Evolutionary conservation across 2,797 vertebrate species (phyloP).

Genomic region (Salarias fasciatus): DNA sequence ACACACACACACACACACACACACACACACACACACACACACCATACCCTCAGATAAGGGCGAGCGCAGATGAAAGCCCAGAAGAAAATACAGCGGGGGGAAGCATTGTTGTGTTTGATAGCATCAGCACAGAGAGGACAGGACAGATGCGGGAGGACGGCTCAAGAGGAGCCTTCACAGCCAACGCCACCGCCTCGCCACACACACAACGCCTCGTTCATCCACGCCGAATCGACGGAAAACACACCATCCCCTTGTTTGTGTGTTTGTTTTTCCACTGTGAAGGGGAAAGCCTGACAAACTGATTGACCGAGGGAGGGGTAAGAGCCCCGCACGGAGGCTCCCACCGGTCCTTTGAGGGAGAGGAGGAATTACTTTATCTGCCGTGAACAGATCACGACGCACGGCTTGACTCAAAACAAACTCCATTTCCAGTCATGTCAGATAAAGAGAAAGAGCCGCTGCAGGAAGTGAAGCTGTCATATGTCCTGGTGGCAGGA

Average conservation of each 20-base stretch:
- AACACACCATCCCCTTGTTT: too few species aligned
- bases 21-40: too few species aligned
- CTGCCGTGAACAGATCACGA: too few species aligned
- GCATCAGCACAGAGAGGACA: constrained; percentile 66
- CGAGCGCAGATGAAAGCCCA: constrained; percentile 71
- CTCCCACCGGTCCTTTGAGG: too few species aligned
- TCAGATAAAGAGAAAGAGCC: not conserved
- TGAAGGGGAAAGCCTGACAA: too few species aligned
- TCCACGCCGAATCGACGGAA: not conserved
- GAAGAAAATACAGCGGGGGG: constrained; percentile 73
- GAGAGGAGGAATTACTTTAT: too few species aligned
- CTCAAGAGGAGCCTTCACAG: constrained; percentile 52
- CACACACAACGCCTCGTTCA: constrained; percentile 55
- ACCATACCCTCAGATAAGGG: constrained; percentile 73
- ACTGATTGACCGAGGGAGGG: too few species aligned
- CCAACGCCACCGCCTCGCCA: constrained; percentile 48
- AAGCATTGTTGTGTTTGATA: constrained; percentile 78
- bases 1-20: too few species aligned
- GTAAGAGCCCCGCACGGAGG: too few species aligned
- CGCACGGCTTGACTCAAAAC: not conserved
- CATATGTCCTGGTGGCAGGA: not conserved
- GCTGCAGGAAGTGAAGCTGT: constrained; percentile 1
- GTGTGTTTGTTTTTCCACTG: too few species aligned
- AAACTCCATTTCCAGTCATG: constrained; percentile 9
- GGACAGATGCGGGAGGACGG: constrained; percentile 57